Conservation (phyloP, 2,888 invertebrate species). For the Bellardia bayeri region DNA sequence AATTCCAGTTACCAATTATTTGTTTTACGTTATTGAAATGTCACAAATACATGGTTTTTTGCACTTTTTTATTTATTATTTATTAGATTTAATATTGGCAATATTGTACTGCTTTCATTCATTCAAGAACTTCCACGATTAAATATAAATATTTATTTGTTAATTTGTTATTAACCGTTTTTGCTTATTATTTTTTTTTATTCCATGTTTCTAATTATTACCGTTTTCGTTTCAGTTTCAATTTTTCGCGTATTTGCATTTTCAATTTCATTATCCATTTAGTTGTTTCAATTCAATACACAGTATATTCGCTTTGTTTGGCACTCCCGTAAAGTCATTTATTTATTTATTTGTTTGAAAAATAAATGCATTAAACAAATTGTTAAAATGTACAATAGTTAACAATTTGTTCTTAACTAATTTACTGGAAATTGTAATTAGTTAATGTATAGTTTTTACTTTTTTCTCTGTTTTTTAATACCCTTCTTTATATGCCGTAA, state of each 20-base stretch:
- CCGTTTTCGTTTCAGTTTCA: conserved; percentile 35
- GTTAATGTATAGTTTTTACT: conserved; percentile 8
- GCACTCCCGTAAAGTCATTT: conserved; percentile 57
- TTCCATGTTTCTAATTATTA: conserved; percentile 10
- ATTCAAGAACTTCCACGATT: too few relatives aligned
- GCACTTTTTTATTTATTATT: too few relatives aligned
- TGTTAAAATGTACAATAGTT: neutral
- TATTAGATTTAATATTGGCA: too few relatives aligned
- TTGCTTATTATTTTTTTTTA: conserved; percentile 13
- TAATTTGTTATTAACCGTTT: neutral
- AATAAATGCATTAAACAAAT: conserved; percentile 2
- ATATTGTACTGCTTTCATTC: too few relatives aligned
- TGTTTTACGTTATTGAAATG: too few relatives aligned
- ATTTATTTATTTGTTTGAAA: conserved; percentile 31
- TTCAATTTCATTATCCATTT: conserved; percentile 61
- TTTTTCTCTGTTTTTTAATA: conserved; percentile 4
- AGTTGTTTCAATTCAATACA: conserved; percentile 23
- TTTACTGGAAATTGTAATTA: neutral
- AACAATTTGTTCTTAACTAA: conserved; percentile 4
- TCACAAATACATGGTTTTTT: too few relatives aligned
- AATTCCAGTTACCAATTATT: too few relatives aligned
- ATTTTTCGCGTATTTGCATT: conserved; percentile 44
- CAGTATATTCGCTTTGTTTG: conserved; percentile 24
- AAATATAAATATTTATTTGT: too few relatives aligned
- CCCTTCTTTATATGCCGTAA: conserved; percentile 1